Evolutionary conservation across 92 coral and sea anemone species (phyloP), one percentile per base, ranked within the genome.

Genomic region (Muricea muricata): DNA sequence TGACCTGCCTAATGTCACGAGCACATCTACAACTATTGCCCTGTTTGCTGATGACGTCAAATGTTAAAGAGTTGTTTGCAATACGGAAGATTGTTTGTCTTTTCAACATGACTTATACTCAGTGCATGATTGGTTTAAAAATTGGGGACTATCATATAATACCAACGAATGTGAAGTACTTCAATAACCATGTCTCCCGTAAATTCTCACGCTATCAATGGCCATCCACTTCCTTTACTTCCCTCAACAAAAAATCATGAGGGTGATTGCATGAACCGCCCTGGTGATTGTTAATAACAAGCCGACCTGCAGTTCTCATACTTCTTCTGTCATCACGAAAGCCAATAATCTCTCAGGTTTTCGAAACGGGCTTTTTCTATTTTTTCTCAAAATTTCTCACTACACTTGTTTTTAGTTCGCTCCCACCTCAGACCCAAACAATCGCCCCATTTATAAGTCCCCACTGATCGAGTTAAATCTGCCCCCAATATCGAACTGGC

Each of bases 1-100:
- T 15, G 91, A 84, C 40, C 73, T 76, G 12, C 86, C 92, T 12
- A 74, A 55, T 21, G 23, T 41, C 31, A 26, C 70, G 14, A 14
- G 54, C 45, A 65, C 39, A 25, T 1, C 18, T 50, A 60, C 89
- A 29, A 4, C 83, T 37, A 35, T 84, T 68, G 92, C 74, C 29
- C 87, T 89, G 37, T 84, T 78, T 63, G 83, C 83, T 34, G 89
- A 89, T 45, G 92, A 85, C 33, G 83, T 86, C 24, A 89, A 85
- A 56, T 89, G 81, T 48, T 83, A 18, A 24, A 15, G 84, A 28
- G 48, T 45, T n/a, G 35, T 88, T 35, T 42, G 78, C 29, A 41
- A 39, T 21, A 24, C 25, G 41, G 65, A 33, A 14, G 86, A 86
- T 37, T 65, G 80, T 80, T 18, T 55, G 15, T 6, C 25, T 21